phyloP scores from a whole-genome alignment of 2,113 vertebrate species.

The Hirundichthys speculiger region DNA sequence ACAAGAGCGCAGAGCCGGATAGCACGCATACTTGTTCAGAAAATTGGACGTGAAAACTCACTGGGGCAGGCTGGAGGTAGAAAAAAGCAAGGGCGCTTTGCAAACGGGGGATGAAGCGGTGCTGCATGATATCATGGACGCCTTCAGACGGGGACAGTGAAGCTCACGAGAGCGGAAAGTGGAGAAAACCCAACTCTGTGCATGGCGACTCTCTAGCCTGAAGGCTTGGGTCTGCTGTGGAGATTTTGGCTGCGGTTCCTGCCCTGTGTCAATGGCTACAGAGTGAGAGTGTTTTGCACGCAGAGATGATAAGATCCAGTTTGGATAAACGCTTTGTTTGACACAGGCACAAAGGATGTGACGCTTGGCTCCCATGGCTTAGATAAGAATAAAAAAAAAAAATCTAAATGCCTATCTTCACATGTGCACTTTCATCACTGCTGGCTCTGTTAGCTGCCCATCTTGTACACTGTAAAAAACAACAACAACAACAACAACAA shows the following conservation, averaged over 20 bases:
- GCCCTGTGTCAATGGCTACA: constrained; percentile 26
- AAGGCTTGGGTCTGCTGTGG: constrained; percentile 47
- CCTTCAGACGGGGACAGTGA: constrained; percentile 51
- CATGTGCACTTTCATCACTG: no score
- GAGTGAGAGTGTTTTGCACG: constrained; percentile 14
- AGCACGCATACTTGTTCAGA: constrained; percentile 26
- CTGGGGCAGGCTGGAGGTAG: constrained; percentile 41
- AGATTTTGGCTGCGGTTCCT: constrained; percentile 31
- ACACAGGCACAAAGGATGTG: constrained; percentile 26
- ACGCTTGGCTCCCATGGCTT: neutral
- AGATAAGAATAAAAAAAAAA: constrained; percentile 3
- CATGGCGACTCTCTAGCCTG: constrained; percentile 45
- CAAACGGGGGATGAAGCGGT: constrained; percentile 65
- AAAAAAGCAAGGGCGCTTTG: constrained; percentile 43
- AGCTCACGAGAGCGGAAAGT: constrained; percentile 68
- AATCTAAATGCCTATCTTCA: no score
- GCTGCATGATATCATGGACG: constrained; percentile 57
- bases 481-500: no score
- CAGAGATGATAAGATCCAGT: constrained; percentile 43
- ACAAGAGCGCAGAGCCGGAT: constrained; percentile 7
- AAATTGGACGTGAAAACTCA: constrained; percentile 16
- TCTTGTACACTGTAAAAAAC: no score
- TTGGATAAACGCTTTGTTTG: constrained; percentile 47
- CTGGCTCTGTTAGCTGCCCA: no score
- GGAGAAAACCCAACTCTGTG: constrained; percentile 63